Percentiles rank a stretch among this genome's conserved stretches.
phyloP scores from a whole-genome alignment of 2,797 vertebrate species.

The Poeciliopsis paucimaculata region DNA sequence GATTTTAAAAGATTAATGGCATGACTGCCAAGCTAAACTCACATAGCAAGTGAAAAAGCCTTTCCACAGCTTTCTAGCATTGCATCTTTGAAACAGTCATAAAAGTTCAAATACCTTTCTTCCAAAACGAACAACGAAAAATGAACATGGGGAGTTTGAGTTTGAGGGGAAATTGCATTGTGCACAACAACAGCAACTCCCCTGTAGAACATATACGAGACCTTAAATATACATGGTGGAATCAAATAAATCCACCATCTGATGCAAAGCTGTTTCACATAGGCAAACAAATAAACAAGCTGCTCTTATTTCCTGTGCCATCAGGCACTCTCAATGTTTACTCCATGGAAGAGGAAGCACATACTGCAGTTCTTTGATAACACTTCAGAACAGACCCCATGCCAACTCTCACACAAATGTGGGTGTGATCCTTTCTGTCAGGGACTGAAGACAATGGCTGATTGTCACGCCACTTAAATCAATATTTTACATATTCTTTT shows the following conservation, averaged over 20 bases:
- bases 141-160: background rate
- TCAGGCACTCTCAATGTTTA: conserved; percentile 74
- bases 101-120: background rate
- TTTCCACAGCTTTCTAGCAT: background rate
- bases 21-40: background rate
- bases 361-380: conserved; percentile 78
- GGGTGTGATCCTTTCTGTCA: conserved; percentile 66
- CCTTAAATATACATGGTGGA: conserved; percentile 45
- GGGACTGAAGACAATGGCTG: conserved; percentile 70
- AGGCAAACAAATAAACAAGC: conserved; percentile 67
- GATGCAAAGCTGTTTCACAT: conserved; percentile 59
- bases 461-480: conserved; percentile 69
- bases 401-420: conserved; percentile 69
- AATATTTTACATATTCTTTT: conserved; percentile 64
- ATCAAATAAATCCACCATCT: conserved; percentile 62
- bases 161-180: background rate
- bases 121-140: background rate
- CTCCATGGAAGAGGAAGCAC: conserved; percentile 62
- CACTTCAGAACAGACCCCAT: conserved; percentile 71
- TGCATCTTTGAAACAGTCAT: background rate
- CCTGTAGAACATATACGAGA: background rate
- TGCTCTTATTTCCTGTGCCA: conserved; percentile 68
- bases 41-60: background rate
- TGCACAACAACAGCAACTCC: conserved; percentile 1
- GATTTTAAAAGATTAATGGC: background rate